phyloP scores from a whole-genome alignment of 1,140 invertebrate species.

The Harpegnathos saltator region DNA sequence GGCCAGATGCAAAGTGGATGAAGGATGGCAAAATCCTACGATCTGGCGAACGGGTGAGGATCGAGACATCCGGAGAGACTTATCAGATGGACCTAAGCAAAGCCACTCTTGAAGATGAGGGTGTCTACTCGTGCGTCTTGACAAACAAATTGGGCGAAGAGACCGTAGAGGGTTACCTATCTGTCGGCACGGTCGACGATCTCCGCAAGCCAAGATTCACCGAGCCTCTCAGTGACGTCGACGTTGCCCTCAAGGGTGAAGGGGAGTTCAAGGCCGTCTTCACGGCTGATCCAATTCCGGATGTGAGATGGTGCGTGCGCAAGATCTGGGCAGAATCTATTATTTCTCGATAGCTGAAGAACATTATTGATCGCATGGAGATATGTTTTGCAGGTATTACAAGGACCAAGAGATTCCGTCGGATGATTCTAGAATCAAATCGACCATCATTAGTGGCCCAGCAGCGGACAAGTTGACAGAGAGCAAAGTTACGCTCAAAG shows the following conservation, averaged over 20 bases:
- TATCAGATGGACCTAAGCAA: conserved; percentile 91
- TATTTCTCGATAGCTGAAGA: neutral
- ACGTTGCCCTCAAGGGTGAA: conserved; percentile 89
- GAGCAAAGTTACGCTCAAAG: conserved; percentile 90
- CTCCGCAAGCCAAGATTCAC: conserved; percentile 92
- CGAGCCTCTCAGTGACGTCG: conserved; percentile 89
- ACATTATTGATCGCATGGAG: neutral
- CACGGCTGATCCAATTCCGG: conserved; percentile 92
- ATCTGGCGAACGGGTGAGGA: conserved; percentile 87
- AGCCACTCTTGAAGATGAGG: conserved; percentile 90
- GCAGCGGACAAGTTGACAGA: conserved; percentile 91
- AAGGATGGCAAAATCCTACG: conserved; percentile 90
- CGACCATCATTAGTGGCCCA: conserved; percentile 87
- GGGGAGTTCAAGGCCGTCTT: conserved; percentile 92
- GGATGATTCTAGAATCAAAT: conserved; percentile 84
- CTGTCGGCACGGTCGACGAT: conserved; percentile 90
- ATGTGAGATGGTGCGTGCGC: conserved; percentile 86
- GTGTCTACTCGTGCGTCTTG: conserved; percentile 91
- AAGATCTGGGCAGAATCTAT: too few relatives aligned
- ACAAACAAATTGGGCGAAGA: conserved; percentile 92
- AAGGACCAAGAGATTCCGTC: conserved; percentile 84
- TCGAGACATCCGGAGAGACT: conserved; percentile 90
- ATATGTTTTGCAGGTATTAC: conserved; percentile 80
- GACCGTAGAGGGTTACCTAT: conserved; percentile 89
- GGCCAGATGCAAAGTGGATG: conserved; percentile 92